phyloP scores from a whole-genome alignment of 2,797 vertebrate genomes.

The Moxostoma hubbsi region DNA sequence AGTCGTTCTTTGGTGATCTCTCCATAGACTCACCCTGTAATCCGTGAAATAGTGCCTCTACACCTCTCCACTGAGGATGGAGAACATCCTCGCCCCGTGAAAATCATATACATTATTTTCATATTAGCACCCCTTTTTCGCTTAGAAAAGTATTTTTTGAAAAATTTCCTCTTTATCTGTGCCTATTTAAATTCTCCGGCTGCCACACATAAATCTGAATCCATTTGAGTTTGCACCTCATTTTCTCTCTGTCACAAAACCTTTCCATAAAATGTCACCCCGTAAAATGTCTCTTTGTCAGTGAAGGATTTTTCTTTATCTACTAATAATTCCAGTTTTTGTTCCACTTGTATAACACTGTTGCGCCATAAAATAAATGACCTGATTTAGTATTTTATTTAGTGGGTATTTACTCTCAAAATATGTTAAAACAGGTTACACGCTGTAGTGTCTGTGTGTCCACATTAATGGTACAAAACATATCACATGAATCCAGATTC shows the following conservation, averaged over 20 bases:
- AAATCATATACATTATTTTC: conserved; percentile 59
- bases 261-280: not conserved
- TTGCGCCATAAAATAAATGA: not conserved
- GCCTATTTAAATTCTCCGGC: conserved; percentile 47
- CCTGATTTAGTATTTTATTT: not conserved
- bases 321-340: conserved; percentile 14
- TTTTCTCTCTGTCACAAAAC: conserved; percentile 29
- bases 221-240: conserved; percentile 54
- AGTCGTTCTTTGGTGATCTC: conserved; percentile 56
- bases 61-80: conserved; percentile 38
- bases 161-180: conserved; percentile 51
- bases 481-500: too few species aligned
- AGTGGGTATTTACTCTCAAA: not conserved
- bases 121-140: conserved; percentile 43
- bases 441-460: not conserved
- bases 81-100: conserved; percentile 40
- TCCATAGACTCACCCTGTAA: conserved; percentile 60
- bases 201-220: conserved; percentile 40
- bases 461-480: not conserved
- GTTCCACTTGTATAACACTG: conserved; percentile 24
- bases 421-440: not conserved
- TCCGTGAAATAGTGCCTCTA: conserved; percentile 64
- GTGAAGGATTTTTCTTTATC: conserved; percentile 32
- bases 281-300: conserved; percentile 31
- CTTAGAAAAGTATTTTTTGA: conserved; percentile 52